Conservation (phyloP, 1,140 invertebrate species). For the Drosophila quadrilineata region DNA sequence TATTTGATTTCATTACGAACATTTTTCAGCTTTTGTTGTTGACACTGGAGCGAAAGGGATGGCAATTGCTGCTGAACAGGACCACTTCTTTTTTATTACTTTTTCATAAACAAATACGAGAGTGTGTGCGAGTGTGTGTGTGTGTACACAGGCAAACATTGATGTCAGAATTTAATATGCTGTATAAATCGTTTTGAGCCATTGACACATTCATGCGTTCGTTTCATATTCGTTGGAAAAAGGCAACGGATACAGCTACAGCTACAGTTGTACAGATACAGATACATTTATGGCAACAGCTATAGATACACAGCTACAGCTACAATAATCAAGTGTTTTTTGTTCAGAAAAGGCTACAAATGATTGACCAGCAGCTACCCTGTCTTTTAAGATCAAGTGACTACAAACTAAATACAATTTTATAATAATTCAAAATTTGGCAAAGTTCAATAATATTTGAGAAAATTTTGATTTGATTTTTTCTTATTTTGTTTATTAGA, state of each 20-base stretch:
- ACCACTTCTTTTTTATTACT: slow-evolving; percentile 42
- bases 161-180: slow-evolving; percentile 80
- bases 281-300: neutral
- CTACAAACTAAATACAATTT: neutral
- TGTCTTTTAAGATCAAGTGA: neutral
- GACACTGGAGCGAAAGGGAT: slow-evolving; percentile 17
- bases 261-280: neutral
- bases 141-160: slow-evolving; percentile 68
- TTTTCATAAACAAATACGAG: slow-evolving; percentile 7
- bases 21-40: slow-evolving; percentile 52
- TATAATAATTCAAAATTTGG: neutral
- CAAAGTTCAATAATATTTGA: neutral
- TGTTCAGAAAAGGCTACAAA: too few species aligned
- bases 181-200: slow-evolving; percentile 79
- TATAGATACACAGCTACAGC: slow-evolving; percentile 1
- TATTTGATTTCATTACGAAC: slow-evolving; percentile 58
- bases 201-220: slow-evolving; percentile 77
- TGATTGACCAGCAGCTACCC: too few species aligned
- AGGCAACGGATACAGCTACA: slow-evolving; percentile 18
- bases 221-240: slow-evolving; percentile 62
- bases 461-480: neutral
- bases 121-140: neutral
- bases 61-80: slow-evolving; percentile 3
- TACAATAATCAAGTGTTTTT: slow-evolving; percentile 5
- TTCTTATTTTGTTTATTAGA: neutral